phyloP scores from a whole-genome alignment of 2,797 vertebrate genomes.

The Mus minutoides region DNA sequence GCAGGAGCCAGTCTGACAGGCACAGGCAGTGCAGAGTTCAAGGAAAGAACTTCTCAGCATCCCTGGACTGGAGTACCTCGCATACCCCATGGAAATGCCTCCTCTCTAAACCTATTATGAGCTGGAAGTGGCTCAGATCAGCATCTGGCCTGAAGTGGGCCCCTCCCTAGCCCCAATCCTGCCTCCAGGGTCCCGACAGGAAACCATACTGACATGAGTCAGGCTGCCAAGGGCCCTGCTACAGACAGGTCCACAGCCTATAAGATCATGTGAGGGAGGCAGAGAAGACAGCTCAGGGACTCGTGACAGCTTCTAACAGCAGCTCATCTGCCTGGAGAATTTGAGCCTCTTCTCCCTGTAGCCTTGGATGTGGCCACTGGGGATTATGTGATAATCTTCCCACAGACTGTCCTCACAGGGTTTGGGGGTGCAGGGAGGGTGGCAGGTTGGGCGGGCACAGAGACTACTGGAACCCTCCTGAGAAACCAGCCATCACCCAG shows the following conservation, averaged over 20 bases:
- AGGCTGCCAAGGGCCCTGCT: constrained; percentile 7
- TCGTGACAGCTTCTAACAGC: neutral
- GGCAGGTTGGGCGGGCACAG: neutral
- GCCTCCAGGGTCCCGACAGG: neutral
- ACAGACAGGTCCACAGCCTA: neutral
- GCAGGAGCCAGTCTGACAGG: neutral
- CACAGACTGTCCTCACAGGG: neutral
- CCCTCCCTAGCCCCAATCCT: neutral
- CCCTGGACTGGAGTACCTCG: neutral
- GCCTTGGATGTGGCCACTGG: neutral
- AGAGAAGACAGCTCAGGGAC: neutral
- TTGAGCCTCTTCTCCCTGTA: neutral
- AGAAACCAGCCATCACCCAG: neutral
- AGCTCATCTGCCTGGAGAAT: neutral
- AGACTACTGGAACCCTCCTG: neutral
- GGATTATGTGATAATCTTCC: constrained; percentile 64
- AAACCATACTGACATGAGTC: neutral
- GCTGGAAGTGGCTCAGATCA: neutral
- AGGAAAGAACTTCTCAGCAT: neutral
- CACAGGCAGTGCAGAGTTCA: neutral
- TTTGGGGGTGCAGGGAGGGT: neutral
- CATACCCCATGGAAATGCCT: neutral
- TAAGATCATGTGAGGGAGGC: constrained; percentile 41
- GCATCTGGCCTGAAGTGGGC: neutral
- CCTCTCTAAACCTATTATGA: neutral